These are phyloP conservation scores for Catharus fuscescens DNA, from an alignment of 2,113 vertebrate genomes.

Conservation along the genomic window DNA sequence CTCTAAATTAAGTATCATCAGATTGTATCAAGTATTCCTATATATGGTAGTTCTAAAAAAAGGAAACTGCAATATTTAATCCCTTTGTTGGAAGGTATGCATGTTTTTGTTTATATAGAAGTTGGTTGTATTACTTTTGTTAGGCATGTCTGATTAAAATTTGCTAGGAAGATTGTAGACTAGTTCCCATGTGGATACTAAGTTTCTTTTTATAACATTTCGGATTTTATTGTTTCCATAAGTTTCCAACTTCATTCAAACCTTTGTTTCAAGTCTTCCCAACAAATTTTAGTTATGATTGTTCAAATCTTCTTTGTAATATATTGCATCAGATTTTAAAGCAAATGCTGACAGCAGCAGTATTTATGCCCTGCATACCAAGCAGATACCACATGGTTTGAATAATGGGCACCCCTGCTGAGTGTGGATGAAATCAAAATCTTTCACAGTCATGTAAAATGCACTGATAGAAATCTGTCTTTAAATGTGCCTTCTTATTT, in stretches of 20 bases:
- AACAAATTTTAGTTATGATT: slow-evolving; percentile 62
- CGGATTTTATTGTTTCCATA: slow-evolving; percentile 74
- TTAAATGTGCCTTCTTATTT: slow-evolving; percentile 26
- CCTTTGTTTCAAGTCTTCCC: slow-evolving; percentile 63
- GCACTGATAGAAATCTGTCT: slow-evolving; percentile 44
- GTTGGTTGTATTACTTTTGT: slow-evolving; percentile 45
- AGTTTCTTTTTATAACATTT: slow-evolving; percentile 62
- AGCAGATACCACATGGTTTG: slow-evolving; percentile 62
- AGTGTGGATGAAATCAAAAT: slow-evolving; percentile 60
- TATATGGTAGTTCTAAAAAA: slow-evolving; percentile 34
- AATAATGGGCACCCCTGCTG: slow-evolving; percentile 38
- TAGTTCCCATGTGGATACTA: slow-evolving; percentile 50
- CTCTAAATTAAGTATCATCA: neutral
- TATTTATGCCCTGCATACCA: slow-evolving; percentile 58
- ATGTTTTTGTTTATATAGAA: slow-evolving; percentile 60
- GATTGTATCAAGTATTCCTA: neutral
- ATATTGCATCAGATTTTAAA: slow-evolving; percentile 69
- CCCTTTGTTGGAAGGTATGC: slow-evolving; percentile 51
- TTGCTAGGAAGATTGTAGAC: slow-evolving; percentile 61
- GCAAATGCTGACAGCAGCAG: slow-evolving; percentile 67
- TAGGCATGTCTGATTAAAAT: slow-evolving; percentile 56
- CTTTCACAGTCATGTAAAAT: slow-evolving; percentile 40
- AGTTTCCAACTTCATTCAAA: slow-evolving; percentile 60
- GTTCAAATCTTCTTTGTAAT: slow-evolving; percentile 68
- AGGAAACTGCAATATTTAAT: slow-evolving; percentile 3